Conservation (phyloP, 2,113 vertebrate genomes). For the Hypocryptadius cinnamomeus region DNA sequence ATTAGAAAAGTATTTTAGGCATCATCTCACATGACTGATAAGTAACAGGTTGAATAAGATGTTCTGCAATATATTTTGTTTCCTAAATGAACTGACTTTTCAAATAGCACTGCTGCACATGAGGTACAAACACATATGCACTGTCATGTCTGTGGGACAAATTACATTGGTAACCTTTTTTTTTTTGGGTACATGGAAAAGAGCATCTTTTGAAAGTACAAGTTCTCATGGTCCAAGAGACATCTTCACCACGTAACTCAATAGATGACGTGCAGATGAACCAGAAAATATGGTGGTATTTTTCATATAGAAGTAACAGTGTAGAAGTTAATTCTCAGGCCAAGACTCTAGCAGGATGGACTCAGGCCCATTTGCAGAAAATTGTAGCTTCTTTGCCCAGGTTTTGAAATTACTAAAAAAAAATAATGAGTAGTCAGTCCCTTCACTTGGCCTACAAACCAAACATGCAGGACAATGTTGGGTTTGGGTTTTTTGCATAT, state of each 20-base stretch:
- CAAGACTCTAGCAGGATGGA: background rate
- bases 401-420: background rate
- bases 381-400: background rate
- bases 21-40: background rate
- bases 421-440: background rate
- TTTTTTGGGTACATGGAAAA: background rate
- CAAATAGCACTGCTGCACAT: background rate
- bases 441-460: background rate
- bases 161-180: background rate
- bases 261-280: background rate
- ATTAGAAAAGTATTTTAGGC: background rate
- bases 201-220: background rate
- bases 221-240: background rate
- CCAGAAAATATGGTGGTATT: background rate
- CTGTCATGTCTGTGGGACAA: background rate
- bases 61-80: background rate
- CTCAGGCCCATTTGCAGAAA: background rate
- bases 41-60: background rate
- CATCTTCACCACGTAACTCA: background rate
- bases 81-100: background rate
- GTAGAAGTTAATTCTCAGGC: background rate
- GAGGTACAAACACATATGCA: background rate
- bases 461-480: background rate
- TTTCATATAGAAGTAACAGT: background rate
- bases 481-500: background rate